Evolutionary conservation across 2,888 invertebrate species (phyloP).

Genomic region (Geophilus truncorum): DNA sequence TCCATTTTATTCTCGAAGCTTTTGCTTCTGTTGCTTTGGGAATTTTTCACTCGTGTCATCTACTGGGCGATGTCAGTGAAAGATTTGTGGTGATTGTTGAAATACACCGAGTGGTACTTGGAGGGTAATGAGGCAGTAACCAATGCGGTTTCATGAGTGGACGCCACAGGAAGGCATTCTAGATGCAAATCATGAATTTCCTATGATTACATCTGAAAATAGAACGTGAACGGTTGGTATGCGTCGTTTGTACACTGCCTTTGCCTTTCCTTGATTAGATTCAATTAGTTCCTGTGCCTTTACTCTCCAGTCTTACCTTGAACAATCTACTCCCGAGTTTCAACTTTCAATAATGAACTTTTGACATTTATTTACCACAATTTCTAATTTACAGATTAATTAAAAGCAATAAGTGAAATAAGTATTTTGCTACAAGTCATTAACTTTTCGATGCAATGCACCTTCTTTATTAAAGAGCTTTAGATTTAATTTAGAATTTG

Average conservation of each 20-base stretch:
- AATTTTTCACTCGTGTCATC: not conserved
- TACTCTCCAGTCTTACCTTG: not conserved
- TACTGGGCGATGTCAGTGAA: not conserved
- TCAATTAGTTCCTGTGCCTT: not conserved
- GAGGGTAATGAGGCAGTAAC: not conserved
- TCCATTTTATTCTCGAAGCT: too few relatives aligned
- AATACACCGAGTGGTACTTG: not conserved
- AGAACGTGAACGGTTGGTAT: not conserved
- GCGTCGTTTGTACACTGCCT: not conserved
- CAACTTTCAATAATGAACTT: not conserved
- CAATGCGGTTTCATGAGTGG: not conserved
- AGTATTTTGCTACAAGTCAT: not conserved
- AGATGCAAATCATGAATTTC: slow-evolving; percentile 2
- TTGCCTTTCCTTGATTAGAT: not conserved
- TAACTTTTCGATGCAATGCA: not conserved
- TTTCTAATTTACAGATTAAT: not conserved
- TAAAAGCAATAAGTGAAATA: too few relatives aligned
- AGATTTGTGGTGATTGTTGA: not conserved
- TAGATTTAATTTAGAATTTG: too few relatives aligned
- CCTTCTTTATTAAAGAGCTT: not conserved
- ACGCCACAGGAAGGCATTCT: not conserved
- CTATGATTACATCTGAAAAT: not conserved
- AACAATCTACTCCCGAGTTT: too few relatives aligned
- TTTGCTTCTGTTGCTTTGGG: too few relatives aligned
- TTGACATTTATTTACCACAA: not conserved